Conservation (phyloP, 37 sponge, comb jelly and placozoan genomes). For the Agelas oroides region DNA sequence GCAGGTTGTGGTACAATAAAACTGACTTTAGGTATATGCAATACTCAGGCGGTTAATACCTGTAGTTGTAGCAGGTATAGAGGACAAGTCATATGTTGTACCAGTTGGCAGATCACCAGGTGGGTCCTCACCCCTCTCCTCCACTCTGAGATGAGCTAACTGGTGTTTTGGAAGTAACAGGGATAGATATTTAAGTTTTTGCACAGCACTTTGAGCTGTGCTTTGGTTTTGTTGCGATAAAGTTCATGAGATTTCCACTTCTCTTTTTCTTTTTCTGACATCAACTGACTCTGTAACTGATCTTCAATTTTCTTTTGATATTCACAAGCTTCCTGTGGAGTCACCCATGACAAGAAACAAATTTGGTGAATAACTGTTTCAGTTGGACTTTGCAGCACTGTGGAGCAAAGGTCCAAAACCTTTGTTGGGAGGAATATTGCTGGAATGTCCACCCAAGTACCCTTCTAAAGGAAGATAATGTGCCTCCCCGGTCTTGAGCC, state of each 20-base stretch:
- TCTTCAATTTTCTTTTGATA: neutral
- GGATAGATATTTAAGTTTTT: constrained; percentile 7
- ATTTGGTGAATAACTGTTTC: neutral
- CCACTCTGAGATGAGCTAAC: neutral
- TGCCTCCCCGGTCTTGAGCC: neutral
- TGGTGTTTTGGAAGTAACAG: neutral
- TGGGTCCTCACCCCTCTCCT: constrained; percentile 1
- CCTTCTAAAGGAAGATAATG: constrained; percentile 12
- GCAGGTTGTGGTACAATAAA: neutral
- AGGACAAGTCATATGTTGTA: neutral
- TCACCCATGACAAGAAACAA: constrained; percentile 4
- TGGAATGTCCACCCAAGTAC: constrained; percentile 6
- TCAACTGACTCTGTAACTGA: neutral
- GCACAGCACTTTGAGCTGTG: neutral
- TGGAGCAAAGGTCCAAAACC: constrained; percentile 13
- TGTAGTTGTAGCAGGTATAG: constrained; percentile 10
- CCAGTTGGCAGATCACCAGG: neutral
- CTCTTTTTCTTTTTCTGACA: neutral
- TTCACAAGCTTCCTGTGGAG: neutral
- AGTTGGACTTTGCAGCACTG: neutral
- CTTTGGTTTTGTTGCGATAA: constrained; percentile 17
- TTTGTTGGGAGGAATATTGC: constrained; percentile 6
- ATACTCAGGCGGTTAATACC: constrained; percentile 2
- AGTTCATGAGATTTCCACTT: constrained; percentile 16
- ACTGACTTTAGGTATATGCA: constrained; percentile 8